A percentile compares a stretch with the other conserved stretches of the same genome.
These are phyloP conservation scores for Drosophila melanogaster DNA, from an alignment of 1,140 invertebrate genomes.

Conservation along the genomic window Release_6_plus_ISO1_MT NT_033777.3:23255001-23255500, in stretches of 20 bases:
- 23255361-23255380: conserved; percentile 26
- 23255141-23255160: neutral
- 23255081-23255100: neutral
- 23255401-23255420: conserved; percentile 83
- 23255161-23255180: conserved; percentile 8
- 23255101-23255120: neutral
- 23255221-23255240: neutral
- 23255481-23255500: conserved; percentile 41
- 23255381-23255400: conserved; percentile 74
- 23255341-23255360: conserved; percentile 31
- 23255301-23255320: conserved; percentile 27
- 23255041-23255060: conserved; percentile 11
- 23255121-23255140: conserved; percentile 4
- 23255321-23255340: conserved; percentile 43
- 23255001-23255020: conserved; percentile 15
- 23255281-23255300: conserved; percentile 16
- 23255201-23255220: conserved; percentile 2
- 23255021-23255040: conserved; percentile 25
- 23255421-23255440: conserved; percentile 81
- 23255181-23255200: conserved; percentile 7
- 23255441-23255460: conserved; percentile 49
- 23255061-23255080: neutral
- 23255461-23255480: conserved; percentile 11
- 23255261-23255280: neutral
- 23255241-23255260: neutral